Evolutionary conservation across 2,113 vertebrate species (phyloP).

Genomic region (Tilapia sparmanii): DNA sequence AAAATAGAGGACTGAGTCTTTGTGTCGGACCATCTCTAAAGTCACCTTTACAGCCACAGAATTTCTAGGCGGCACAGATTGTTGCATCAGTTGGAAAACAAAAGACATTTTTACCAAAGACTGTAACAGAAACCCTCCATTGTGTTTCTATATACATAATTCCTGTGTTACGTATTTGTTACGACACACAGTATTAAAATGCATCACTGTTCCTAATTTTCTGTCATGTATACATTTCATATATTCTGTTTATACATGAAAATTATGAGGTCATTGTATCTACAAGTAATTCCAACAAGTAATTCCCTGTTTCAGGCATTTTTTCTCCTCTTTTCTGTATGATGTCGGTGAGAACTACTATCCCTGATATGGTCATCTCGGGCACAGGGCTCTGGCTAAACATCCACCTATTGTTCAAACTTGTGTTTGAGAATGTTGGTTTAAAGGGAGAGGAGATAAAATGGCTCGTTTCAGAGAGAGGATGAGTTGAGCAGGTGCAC

Average conservation of each 20-base stretch:
- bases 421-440: not conserved
- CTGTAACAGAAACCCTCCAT: not conserved
- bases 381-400: not conserved
- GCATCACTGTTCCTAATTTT: not conserved
- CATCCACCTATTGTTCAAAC: not conserved
- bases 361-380: not conserved
- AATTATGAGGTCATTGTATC: not conserved
- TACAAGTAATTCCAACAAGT: not conserved
- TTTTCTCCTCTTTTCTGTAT: not conserved
- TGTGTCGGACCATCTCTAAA: not conserved
- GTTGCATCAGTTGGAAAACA: not conserved
- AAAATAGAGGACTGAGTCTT: not conserved
- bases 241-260: not conserved
- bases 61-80: rapidly evolving
- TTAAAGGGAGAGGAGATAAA: not conserved
- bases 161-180: rapidly evolving
- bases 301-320: not conserved
- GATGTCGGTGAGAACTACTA: not conserved
- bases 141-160: not conserved
- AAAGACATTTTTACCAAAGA: not conserved
- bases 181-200: not conserved
- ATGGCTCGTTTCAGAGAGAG: rapidly evolving
- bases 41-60: not conserved
- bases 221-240: not conserved
- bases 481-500: not conserved